A percentile compares a stretch with the other conserved stretches of the same genome.
Evolutionary conservation across 2,113 vertebrate species (phyloP).

Genomic region (Cryptotis parvus): DNA sequence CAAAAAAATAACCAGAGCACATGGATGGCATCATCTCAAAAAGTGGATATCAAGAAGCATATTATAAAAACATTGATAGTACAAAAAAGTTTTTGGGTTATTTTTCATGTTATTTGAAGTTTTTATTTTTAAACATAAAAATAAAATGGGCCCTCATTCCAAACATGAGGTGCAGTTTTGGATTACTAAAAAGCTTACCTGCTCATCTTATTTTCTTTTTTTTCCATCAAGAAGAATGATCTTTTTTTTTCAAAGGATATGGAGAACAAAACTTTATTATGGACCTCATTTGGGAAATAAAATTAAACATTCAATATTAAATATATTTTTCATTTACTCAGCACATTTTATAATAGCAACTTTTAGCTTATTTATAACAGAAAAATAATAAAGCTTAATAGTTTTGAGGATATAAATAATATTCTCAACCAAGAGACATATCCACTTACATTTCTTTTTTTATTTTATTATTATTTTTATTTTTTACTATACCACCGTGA

Average conservation of each 20-base stretch:
- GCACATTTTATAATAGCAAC: not conserved
- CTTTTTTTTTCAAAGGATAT: not conserved
- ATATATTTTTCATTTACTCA: not conserved
- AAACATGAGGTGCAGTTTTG: conserved; percentile 9
- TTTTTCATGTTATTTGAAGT: conserved; percentile 34
- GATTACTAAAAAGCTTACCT: not conserved
- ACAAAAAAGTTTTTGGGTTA: not conserved
- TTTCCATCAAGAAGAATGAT: not conserved
- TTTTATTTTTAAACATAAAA: conserved; percentile 37
- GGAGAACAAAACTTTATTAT: not conserved
- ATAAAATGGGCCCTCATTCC: conserved; percentile 19
- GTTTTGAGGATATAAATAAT: not conserved
- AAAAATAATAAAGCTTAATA: not conserved
- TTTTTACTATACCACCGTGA: too few species aligned
- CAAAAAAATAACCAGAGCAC: not conserved
- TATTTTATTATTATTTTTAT: too few species aligned
- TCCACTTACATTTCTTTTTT: not conserved
- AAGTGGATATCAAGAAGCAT: conserved; percentile 39
- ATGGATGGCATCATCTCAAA: not conserved
- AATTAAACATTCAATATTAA: not conserved
- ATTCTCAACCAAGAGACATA: not conserved
- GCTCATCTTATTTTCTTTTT: not conserved
- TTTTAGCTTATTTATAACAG: not conserved
- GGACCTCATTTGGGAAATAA: not conserved
- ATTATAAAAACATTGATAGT: not conserved